Conservation (phyloP, 2,113 vertebrate species). For the Oryzias melastigma region DNA sequence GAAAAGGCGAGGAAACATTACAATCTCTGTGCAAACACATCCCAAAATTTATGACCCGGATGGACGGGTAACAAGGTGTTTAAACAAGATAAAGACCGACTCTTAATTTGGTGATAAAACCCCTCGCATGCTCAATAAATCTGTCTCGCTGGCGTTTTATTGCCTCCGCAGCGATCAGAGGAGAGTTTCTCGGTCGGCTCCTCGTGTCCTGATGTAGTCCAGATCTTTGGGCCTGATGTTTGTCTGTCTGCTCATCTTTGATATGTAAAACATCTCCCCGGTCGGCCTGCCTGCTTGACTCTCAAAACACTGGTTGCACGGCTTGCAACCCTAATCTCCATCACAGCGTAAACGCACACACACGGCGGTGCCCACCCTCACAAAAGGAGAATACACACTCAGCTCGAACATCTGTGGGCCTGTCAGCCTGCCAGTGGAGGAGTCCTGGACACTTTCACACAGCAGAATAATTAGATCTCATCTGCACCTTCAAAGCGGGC, state of each 20-base stretch:
- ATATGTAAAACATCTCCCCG: slow-evolving; percentile 55
- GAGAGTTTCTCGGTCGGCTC: slow-evolving; percentile 3
- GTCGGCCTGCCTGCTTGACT: slow-evolving; percentile 19
- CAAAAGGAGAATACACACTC: slow-evolving; percentile 35
- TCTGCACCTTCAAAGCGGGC: not conserved
- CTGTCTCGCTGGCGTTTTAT: not conserved
- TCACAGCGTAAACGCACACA: slow-evolving; percentile 40
- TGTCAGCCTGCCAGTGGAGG: slow-evolving; percentile 45
- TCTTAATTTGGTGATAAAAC: slow-evolving; percentile 29
- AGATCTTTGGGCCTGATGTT: slow-evolving; percentile 32
- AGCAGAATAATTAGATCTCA: slow-evolving; percentile 31
- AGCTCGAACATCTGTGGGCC: slow-evolving; percentile 59
- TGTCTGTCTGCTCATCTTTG: slow-evolving; percentile 47
- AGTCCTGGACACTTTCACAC: slow-evolving; percentile 17
- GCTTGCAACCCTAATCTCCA: slow-evolving; percentile 54
- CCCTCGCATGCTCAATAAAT: slow-evolving; percentile 19
- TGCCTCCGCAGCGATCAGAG: slow-evolving; percentile 12
- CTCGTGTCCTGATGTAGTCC: slow-evolving; percentile 1
- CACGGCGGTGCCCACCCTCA: slow-evolving; percentile 29
- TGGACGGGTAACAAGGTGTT: slow-evolving; percentile 5
- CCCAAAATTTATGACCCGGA: not conserved
- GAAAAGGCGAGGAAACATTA: slow-evolving; percentile 10
- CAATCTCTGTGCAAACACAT: slow-evolving; percentile 4
- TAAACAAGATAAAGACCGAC: slow-evolving; percentile 18
- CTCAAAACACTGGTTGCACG: slow-evolving; percentile 36